These are phyloP conservation scores for Phataginus tetradactyla DNA, from an alignment of 2,797 vertebrate genomes.

Conservation along the genomic window DNA sequence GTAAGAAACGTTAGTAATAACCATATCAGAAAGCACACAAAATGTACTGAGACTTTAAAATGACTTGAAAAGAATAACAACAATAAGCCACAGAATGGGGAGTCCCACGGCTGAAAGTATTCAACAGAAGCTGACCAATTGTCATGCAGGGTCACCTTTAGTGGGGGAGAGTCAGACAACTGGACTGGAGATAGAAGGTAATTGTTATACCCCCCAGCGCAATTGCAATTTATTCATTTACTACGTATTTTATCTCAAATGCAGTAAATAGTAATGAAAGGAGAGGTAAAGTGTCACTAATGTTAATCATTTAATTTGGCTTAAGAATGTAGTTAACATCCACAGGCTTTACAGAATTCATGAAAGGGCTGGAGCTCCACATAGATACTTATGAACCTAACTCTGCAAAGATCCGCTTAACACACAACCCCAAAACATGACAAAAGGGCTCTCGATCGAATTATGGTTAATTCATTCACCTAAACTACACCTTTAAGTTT, in stretches of 20 bases:
- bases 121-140: not conserved
- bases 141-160: not conserved
- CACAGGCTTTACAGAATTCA: not conserved
- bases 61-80: not conserved
- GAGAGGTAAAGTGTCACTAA: not conserved
- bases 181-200: not conserved
- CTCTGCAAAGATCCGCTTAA: slow-evolving; percentile 24
- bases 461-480: slow-evolving; percentile 23
- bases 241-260: not conserved
- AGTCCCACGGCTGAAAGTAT: not conserved
- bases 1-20: not conserved
- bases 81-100: not conserved
- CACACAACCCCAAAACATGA: not conserved
- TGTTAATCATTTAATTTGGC: slow-evolving; percentile 10
- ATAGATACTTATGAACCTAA: not conserved
- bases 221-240: not conserved
- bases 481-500: slow-evolving; percentile 77
- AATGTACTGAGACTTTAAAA: not conserved
- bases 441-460: slow-evolving; percentile 42
- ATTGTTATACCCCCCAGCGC: not conserved
- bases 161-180: not conserved
- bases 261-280: not conserved
- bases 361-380: not conserved
- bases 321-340: slow-evolving; percentile 11
- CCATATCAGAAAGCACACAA: not conserved